Evolutionary conservation across 2,113 vertebrate genomes (phyloP), one percentile per base, ranked within the genome.

Genomic region (Anoura caudifer): DNA sequence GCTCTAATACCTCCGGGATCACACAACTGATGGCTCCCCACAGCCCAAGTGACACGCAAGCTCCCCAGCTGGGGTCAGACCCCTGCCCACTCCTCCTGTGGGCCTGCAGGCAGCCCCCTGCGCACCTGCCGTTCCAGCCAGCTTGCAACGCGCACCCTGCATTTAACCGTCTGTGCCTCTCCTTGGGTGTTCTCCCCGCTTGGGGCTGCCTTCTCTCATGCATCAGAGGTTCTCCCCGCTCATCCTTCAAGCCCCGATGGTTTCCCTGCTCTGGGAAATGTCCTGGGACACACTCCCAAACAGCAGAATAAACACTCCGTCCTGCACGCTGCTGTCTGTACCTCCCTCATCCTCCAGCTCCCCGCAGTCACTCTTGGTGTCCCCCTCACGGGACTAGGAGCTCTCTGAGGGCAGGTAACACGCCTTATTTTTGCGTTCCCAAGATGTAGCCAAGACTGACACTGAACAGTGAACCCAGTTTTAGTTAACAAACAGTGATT

Each of bases 21-120:
- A 3, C 31, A 16, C 59, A 31, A 28, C 59, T 20, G 7, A 28
- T 4, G 13, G 4, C 22, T 59, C 50, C 8, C 50, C 5, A 0
- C 3, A 28, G 41, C 36, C 69, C 63, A 52, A 2, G 31, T 6
- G 61, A 56, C 41, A 43, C 24, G 22, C 38, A 31, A 16, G 77
- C 52, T 72, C 43, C n/a, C 54, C 7, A 41, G 28, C 22, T 15
- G 63, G 11, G 43, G 33, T 33, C 19, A 38, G 81, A 76, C 41
- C 12, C 22, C 33, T 3, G 26, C 15, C 50, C 43, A 2, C 75
- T 76, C 43, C 52, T 56, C 36, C 36, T 28, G 45, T 13, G 22
- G 26, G 7, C 63, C 70, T 41, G 20, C 52, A 82, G 15, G 41
- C 24, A 45, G 45, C 13, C 15, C 77, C 24, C 45, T 0, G 0